A percentile compares a stretch with the other conserved stretches of the same genome.
These are phyloP conservation scores for Conus canariensis DNA, from an alignment of 2,888 invertebrate genomes.

Conservation along the genomic window DNA sequence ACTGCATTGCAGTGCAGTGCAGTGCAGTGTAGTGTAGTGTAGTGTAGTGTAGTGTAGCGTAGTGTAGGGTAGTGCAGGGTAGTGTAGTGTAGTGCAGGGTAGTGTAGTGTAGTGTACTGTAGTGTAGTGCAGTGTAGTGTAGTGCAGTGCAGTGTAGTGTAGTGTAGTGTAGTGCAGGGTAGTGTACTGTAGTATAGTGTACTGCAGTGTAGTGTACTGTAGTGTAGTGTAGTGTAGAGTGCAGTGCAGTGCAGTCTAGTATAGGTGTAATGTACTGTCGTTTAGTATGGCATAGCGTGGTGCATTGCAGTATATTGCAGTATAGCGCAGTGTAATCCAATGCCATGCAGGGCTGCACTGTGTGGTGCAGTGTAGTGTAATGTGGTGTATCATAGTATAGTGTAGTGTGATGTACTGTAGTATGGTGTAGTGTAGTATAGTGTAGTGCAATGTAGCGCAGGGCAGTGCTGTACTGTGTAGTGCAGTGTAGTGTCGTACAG, in stretches of 20 bases:
- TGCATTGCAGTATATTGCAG: neutral
- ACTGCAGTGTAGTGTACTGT: neutral
- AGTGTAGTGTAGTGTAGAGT: neutral
- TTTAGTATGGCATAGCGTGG: neutral
- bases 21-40: neutral
- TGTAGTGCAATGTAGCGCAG: neutral
- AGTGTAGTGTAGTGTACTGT: neutral
- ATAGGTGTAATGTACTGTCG: neutral
- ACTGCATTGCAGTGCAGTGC: neutral
- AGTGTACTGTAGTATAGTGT: neutral
- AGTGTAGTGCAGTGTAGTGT: neutral
- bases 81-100: neutral
- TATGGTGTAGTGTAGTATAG: neutral
- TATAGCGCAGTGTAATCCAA: neutral
- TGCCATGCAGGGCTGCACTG: neutral
- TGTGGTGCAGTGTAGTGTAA: neutral
- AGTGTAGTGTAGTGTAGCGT: neutral
- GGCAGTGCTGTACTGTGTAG: neutral
- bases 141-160: neutral
- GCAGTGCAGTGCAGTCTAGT: neutral
- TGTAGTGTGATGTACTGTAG: neutral
- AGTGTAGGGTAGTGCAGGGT: neutral
- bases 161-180: neutral
- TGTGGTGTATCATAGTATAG: neutral
- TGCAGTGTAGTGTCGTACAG: neutral